Percentiles rank a stretch among this genome's conserved stretches.
These are phyloP conservation scores for Otus sunia DNA, from an alignment of 2,113 vertebrate species.

Conservation along the genomic window DNA sequence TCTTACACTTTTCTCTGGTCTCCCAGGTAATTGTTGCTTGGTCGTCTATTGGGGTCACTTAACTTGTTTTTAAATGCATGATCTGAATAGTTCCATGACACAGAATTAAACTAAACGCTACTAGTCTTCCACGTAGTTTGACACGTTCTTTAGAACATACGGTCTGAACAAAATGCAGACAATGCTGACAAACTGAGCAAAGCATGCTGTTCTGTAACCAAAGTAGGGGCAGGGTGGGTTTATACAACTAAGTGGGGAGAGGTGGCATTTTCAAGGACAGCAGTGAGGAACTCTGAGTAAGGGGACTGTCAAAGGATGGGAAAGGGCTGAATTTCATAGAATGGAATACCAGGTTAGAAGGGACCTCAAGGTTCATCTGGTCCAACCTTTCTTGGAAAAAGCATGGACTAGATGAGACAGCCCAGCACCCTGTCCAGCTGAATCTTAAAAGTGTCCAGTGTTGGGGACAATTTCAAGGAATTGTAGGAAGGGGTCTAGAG, in stretches of 20 bases:
- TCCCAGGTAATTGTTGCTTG: background rate
- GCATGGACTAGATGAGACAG: no score
- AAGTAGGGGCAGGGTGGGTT: background rate
- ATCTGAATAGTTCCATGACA: background rate
- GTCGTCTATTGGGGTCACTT: background rate
- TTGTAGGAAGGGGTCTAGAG: background rate
- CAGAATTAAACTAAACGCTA: background rate
- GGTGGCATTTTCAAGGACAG: background rate
- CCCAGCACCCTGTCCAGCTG: no score
- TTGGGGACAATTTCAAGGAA: background rate
- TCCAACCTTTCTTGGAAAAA: no score
- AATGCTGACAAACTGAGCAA: background rate
- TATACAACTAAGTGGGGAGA: no score
- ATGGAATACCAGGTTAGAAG: no score
- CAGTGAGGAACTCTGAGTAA: rapidly evolving
- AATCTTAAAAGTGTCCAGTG: no score
- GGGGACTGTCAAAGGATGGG: background rate
- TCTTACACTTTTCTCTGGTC: background rate
- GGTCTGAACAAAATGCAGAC: background rate
- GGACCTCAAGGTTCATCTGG: no score
- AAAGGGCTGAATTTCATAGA: background rate
- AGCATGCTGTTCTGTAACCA: rapidly evolving
- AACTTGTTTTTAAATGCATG: background rate
- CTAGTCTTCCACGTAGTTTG: background rate
- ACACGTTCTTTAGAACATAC: background rate